Evolutionary conservation across 2,113 vertebrate genomes (phyloP).

Genomic region (Chroicocephalus ridibundus): DNA sequence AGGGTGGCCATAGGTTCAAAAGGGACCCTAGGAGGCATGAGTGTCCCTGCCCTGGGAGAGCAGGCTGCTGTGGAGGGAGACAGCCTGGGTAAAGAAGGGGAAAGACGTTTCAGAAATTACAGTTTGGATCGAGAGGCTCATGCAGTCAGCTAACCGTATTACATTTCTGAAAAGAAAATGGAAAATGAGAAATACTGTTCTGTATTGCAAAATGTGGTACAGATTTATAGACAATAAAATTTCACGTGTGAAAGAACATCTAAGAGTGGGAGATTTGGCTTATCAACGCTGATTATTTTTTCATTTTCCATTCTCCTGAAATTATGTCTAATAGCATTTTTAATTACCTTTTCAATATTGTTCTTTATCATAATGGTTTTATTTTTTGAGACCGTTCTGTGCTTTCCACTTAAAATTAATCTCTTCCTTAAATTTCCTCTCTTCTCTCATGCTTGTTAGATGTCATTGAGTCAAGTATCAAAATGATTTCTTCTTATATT

Average conservation of each 20-base stretch:
- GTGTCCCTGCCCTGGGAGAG: not conserved
- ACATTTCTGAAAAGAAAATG: not conserved
- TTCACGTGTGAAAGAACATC: not conserved
- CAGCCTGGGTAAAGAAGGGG: not conserved
- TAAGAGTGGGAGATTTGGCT: not conserved
- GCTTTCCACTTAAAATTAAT: constrained; percentile 22
- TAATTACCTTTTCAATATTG: not conserved
- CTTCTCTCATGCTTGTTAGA: not conserved
- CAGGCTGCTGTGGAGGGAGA: not conserved
- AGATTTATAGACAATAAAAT: not conserved
- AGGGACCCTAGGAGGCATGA: not conserved
- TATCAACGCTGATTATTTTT: constrained; percentile 9
- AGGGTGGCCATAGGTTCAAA: not conserved
- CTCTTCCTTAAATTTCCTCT: not conserved
- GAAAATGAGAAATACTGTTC: not conserved
- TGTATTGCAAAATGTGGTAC: not conserved
- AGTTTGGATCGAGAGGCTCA: not conserved
- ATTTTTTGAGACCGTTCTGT: constrained; percentile 17
- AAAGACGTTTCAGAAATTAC: not conserved
- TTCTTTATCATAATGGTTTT: not conserved
- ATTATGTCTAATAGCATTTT: not conserved
- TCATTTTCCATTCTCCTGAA: not conserved
- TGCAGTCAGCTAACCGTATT: not conserved
- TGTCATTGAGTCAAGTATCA: not conserved
- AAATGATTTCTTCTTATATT: not conserved